Evolutionary conservation across 2,113 vertebrate genomes (phyloP), one percentile per base, ranked within the genome.

Genomic region (Cepphus grylle): DNA sequence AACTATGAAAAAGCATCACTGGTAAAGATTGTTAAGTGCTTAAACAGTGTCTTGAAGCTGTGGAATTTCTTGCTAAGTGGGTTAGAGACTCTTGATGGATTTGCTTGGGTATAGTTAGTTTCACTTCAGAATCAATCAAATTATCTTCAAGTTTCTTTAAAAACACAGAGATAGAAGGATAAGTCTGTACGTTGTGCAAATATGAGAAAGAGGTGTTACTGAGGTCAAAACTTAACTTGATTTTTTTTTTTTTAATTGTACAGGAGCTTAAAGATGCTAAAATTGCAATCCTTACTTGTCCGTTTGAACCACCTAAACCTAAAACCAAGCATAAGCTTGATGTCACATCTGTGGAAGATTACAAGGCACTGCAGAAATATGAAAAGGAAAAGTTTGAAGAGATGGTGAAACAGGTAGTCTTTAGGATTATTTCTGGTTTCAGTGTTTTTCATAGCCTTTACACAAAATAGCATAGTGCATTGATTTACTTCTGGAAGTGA

Each of bases 261-360:
- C 59, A 99, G 99, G 97, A 98, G 79, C 97, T 99, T 78, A 99
- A 98, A 89, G 97, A 99, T 96, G 99, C 97, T 70, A 99, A 99
- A 97, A 99, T 99, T 62, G 99, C 99, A 5, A 99, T 99, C 94
- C 99, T 99, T 49, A 99, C 99, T 18, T 99, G 99, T 96, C 99
- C 99, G 0, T 99, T 99, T 61, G 99, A 99, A 72, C 99, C 99
- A 17, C 99, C 99, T 21, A 99, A 99, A 95, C 99, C 99, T 66
- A 99, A 99, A 97, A 99, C 99, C 47, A 99, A 99, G 95, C 99
- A 99, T 97, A 99, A 99, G 99, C 98, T 99, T 97, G 99, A 99
- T 50, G 99, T 99, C 62, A 99, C 99, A 9, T 99, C 98, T 30
- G 99, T 99, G 43, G 99, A 99, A 67, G 99, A 99, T 80, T 99